phyloP scores from a whole-genome alignment of 2,113 vertebrate genomes.

The Myocastor coypus region DNA sequence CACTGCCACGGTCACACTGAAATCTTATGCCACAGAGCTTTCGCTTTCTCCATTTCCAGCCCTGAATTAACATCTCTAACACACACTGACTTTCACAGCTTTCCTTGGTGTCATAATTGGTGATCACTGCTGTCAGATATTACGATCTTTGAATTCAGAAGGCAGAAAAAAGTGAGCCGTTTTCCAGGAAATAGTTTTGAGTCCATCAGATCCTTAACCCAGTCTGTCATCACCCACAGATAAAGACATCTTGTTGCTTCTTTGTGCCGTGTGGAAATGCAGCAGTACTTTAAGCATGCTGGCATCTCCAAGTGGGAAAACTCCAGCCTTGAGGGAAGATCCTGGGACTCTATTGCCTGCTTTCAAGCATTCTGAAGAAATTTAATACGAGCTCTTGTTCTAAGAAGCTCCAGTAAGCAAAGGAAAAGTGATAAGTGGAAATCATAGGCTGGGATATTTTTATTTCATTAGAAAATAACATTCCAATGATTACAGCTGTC shows the following conservation, averaged over 20 bases:
- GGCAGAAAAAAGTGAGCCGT: not conserved
- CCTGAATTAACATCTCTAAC: not conserved
- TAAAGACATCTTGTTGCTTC: not conserved
- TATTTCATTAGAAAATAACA: slow-evolving; percentile 15
- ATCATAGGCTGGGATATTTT: not conserved
- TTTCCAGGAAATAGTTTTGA: not conserved
- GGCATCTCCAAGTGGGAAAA: not conserved
- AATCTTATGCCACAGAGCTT: not conserved
- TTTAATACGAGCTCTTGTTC: not conserved
- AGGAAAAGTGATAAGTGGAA: not conserved
- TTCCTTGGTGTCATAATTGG: not conserved
- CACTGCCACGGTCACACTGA: not conserved
- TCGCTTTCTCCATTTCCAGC: not conserved
- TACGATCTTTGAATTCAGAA: not conserved
- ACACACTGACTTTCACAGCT: not conserved
- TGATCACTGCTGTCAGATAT: not conserved
- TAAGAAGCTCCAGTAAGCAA: not conserved
- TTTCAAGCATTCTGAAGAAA: not conserved
- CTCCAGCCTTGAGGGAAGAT: not conserved
- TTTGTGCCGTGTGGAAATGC: not conserved
- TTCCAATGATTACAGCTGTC: not conserved
- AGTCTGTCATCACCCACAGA: not conserved
- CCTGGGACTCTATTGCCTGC: not conserved
- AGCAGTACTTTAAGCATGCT: not conserved
- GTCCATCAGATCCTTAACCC: not conserved